Evolutionary conservation across 2,888 invertebrate species (phyloP).

Genomic region (Zygaena filipendulae): DNA sequence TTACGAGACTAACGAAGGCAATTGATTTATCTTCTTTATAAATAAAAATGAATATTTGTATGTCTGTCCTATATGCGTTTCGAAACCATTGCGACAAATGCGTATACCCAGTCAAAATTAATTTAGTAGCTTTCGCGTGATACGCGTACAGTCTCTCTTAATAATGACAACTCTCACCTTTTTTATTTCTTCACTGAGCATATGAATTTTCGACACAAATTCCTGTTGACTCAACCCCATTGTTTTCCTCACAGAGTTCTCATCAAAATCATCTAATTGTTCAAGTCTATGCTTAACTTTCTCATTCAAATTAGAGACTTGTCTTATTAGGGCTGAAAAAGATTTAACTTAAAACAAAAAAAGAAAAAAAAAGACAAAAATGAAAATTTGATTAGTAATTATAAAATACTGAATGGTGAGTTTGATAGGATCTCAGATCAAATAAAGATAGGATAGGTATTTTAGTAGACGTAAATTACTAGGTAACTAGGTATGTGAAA

Average conservation of each 20-base stretch:
- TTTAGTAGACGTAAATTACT: too few species aligned
- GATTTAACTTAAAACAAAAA: constrained; percentile 58
- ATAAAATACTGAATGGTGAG: too few species aligned
- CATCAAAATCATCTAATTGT: constrained; percentile 95
- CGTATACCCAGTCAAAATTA: too few species aligned
- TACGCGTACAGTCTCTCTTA: too few species aligned
- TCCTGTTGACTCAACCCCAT: constrained; percentile 93
- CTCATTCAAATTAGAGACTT: constrained; percentile 83
- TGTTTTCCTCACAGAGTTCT: constrained; percentile 86
- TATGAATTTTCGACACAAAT: constrained; percentile 87
- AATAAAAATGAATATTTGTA: too few species aligned
- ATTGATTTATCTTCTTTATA: too few species aligned
- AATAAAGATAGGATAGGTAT: background rate
- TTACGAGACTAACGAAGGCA: too few species aligned
- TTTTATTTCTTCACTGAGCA: constrained; percentile 90
- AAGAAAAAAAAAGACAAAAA: constrained; percentile 20
- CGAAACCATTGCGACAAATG: too few species aligned
- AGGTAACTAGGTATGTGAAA: too few species aligned
- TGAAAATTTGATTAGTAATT: constrained; percentile 6
- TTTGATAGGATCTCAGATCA: background rate
- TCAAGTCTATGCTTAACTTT: constrained; percentile 92
- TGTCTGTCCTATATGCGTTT: too few species aligned
- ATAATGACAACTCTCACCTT: too few species aligned
- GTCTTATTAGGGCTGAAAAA: constrained; percentile 79
- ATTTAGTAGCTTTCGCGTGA: too few species aligned